A percentile compares a stretch with the other conserved stretches of the same genome.
Evolutionary conservation across 2,113 vertebrate genomes (phyloP).

Genomic region (Hoplias malabaricus): DNA sequence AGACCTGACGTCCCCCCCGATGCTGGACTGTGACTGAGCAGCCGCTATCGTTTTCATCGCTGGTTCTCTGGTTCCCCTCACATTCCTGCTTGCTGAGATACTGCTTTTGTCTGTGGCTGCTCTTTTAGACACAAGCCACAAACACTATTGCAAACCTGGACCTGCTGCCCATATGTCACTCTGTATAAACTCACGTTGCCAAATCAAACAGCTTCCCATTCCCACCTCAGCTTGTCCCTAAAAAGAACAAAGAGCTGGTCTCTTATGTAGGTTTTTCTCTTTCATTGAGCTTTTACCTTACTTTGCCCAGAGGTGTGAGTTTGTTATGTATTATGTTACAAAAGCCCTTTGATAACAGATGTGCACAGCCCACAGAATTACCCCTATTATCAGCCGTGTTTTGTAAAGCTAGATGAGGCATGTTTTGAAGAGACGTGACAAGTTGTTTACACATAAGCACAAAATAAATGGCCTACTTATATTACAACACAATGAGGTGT

Average conservation of each 20-base stretch:
- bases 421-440: constrained; percentile 16
- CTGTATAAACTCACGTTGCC: not conserved
- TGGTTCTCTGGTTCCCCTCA: not conserved
- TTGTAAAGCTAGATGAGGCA: constrained; percentile 16
- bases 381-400: constrained; percentile 22
- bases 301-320: not conserved
- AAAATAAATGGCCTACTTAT: not conserved
- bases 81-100: constrained; percentile 10
- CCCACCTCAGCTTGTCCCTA: not conserved
- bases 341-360: constrained; percentile 24
- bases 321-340: not conserved
- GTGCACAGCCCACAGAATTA: not conserved
- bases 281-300: not conserved
- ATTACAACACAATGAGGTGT: not conserved
- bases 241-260: not conserved
- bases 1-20: not conserved
- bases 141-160: not conserved
- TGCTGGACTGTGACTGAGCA: not conserved
- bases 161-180: not conserved
- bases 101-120: not conserved
- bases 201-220: not conserved
- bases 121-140: not conserved
- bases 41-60: not conserved
- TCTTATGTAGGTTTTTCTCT: not conserved
- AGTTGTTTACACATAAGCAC: not conserved